A percentile compares a stretch with the other conserved stretches of the same genome.
Conservation (phyloP, 2,797 vertebrate species). For the Chanos chanos region DNA sequence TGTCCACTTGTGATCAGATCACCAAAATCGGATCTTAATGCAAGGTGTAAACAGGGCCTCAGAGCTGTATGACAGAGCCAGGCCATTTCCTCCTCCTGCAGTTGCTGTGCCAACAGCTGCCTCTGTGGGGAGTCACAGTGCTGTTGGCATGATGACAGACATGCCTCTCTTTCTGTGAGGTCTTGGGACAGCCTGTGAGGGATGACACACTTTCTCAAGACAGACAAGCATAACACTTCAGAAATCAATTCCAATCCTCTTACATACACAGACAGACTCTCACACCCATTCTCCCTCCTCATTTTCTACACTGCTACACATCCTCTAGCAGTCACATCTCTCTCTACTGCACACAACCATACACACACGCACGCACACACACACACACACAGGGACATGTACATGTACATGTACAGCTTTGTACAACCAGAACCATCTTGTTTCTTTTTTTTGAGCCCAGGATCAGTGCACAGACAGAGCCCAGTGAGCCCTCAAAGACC, state of each 20-base stretch:
- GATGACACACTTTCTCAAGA: constrained; percentile 34
- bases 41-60: too few relatives aligned
- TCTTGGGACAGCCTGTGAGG: constrained; percentile 72
- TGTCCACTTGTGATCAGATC: too few relatives aligned
- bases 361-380: constrained; percentile 7
- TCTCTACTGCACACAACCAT: neutral
- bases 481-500: too few relatives aligned
- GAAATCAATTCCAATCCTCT: too few relatives aligned
- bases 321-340: too few relatives aligned
- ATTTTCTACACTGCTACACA: too few relatives aligned
- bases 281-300: too few relatives aligned
- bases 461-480: too few relatives aligned
- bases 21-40: too few relatives aligned
- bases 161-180: constrained; percentile 79
- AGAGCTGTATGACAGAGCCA: too few relatives aligned
- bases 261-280: neutral
- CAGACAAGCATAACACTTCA: constrained; percentile 38
- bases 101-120: constrained; percentile 73
- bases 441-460: too few relatives aligned
- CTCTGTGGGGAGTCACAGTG: constrained; percentile 74
- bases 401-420: neutral
- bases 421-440: too few relatives aligned
- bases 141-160: constrained; percentile 75
- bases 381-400: neutral
- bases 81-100: constrained; percentile 71